Conservation (phyloP, 2,113 vertebrate species). For the Herpailurus yagouaroundi region DNA sequence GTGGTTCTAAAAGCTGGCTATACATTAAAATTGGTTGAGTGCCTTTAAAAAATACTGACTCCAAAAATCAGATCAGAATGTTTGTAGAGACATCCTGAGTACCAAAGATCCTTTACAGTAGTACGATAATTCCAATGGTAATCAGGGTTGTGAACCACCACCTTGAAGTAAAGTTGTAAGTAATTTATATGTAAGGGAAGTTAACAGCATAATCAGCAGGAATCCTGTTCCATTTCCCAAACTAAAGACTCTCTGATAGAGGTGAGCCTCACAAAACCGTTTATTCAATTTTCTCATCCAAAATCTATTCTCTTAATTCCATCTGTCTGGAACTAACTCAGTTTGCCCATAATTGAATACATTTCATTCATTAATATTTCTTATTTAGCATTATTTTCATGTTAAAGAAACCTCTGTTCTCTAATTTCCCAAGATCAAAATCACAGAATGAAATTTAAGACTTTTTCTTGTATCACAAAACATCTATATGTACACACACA, state of each 20-base stretch:
- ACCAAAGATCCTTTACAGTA: neutral
- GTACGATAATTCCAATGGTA: neutral
- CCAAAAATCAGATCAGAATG: neutral
- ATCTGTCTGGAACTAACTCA: neutral
- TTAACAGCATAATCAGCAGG: neutral
- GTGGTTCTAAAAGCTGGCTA: neutral
- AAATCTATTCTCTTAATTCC: neutral
- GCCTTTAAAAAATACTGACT: slow-evolving; percentile 1
- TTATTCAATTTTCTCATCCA: neutral
- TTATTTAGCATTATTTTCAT: neutral
- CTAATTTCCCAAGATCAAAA: neutral
- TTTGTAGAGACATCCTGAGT: neutral
- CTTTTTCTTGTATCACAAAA: neutral
- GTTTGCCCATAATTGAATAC: neutral
- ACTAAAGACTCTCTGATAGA: neutral
- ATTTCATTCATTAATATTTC: neutral
- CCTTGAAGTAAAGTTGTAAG: neutral
- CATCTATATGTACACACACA: rapidly evolving
- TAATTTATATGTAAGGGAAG: neutral
- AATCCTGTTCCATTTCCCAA: neutral
- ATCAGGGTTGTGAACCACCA: neutral
- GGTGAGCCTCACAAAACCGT: neutral
- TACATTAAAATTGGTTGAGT: neutral
- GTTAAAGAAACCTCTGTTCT: neutral
- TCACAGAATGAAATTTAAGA: neutral